These are phyloP conservation scores for Archips xylosteana DNA, from an alignment of 2,888 invertebrate genomes.

Conservation along the genomic window DNA sequence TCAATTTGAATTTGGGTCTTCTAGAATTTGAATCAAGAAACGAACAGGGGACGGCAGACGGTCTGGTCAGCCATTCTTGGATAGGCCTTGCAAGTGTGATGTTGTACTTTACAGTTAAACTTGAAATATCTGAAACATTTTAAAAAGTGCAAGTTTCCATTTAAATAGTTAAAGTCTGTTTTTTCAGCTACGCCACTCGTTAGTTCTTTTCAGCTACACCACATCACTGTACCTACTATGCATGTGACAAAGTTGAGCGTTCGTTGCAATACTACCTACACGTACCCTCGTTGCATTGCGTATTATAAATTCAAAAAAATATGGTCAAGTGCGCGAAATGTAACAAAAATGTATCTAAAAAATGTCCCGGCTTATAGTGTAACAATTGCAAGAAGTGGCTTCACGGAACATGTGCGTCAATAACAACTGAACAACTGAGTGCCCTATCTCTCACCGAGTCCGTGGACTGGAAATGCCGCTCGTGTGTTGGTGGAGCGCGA, in stretches of 20 bases:
- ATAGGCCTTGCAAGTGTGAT: too few relatives aligned
- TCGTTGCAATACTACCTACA: neutral
- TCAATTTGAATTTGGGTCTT: too few relatives aligned
- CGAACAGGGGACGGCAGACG: too few relatives aligned
- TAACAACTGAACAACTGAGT: constrained; percentile 43
- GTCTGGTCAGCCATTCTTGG: too few relatives aligned
- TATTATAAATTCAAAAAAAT: neutral
- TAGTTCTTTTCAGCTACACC: too few relatives aligned
- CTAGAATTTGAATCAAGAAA: too few relatives aligned
- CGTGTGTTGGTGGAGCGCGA: constrained; percentile 37
- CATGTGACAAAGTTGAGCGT: neutral
- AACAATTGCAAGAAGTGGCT: constrained; percentile 42
- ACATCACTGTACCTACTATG: too few relatives aligned
- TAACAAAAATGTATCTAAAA: constrained; percentile 42
- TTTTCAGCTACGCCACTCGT: too few relatives aligned
- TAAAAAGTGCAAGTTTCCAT: too few relatives aligned
- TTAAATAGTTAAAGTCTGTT: too few relatives aligned
- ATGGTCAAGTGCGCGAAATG: constrained; percentile 39
- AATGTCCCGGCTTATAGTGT: constrained; percentile 43
- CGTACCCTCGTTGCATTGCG: neutral
- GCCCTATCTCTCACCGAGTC: constrained; percentile 44
- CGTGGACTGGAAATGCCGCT: constrained; percentile 45
- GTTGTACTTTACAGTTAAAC: too few relatives aligned
- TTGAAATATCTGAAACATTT: too few relatives aligned
- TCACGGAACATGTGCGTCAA: constrained; percentile 43